These are phyloP conservation scores for Corticium candelabrum DNA, from an alignment of 37 sponge, comb jelly and placozoan species.

Conservation along the genomic window DNA sequence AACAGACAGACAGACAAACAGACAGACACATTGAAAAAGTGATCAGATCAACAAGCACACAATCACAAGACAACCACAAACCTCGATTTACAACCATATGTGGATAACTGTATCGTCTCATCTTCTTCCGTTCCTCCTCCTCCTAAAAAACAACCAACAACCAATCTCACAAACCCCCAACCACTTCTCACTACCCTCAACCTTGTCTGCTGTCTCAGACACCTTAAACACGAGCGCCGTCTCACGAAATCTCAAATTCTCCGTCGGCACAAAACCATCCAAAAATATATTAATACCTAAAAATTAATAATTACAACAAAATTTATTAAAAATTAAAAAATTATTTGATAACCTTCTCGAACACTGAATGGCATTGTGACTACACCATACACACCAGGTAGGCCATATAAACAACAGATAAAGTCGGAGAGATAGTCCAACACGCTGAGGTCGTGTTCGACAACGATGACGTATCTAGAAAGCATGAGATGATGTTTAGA, in stretches of 20 bases:
- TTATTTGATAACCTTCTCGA: slow-evolving; percentile 61
- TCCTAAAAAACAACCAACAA: slow-evolving; percentile 3
- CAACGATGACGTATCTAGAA: slow-evolving; percentile 89
- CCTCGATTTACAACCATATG: slow-evolving; percentile 80
- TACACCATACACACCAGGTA: slow-evolving; percentile 97
- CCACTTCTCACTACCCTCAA: background rate
- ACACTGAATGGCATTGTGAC: slow-evolving; percentile 97
- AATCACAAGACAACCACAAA: slow-evolving; percentile 5
- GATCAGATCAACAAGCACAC: slow-evolving; percentile 1
- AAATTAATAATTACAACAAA: background rate
- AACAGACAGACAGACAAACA: no score
- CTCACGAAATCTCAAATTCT: slow-evolving; percentile 92
- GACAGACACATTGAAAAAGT: background rate
- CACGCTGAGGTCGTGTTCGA: slow-evolving; percentile 97
- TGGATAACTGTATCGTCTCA: slow-evolving; percentile 76
- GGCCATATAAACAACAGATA: slow-evolving; percentile 94
- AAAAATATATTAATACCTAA: slow-evolving; percentile 96
- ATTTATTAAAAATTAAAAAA: background rate
- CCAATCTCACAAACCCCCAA: background rate
- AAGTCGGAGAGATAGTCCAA: slow-evolving; percentile 99
- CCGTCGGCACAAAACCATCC: slow-evolving; percentile 96
- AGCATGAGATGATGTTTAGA: no score
- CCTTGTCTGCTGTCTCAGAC: slow-evolving; percentile 84
- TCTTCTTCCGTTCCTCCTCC: slow-evolving; percentile 73
- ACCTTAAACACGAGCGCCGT: slow-evolving; percentile 89